Percentiles rank a stretch among this genome's conserved stretches.
Evolutionary conservation across 2,113 vertebrate species (phyloP).

Genomic region (Oncorhynchus kisutch): DNA sequence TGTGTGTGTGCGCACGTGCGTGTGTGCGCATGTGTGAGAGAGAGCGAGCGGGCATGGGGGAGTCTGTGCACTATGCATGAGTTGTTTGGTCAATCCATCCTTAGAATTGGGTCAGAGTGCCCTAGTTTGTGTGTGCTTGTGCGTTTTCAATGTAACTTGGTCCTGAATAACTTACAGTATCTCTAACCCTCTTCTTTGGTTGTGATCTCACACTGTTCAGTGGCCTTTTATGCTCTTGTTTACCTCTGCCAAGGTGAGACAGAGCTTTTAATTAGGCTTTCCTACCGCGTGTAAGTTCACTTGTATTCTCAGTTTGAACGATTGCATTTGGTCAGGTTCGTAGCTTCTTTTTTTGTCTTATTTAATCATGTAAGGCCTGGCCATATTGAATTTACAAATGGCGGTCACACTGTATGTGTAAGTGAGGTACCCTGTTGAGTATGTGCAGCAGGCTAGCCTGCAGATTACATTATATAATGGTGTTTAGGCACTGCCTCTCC

Average conservation of each 20-base stretch:
- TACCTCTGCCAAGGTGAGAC: slow-evolving; percentile 58
- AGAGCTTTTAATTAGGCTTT: slow-evolving; percentile 57
- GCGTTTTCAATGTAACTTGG: slow-evolving; percentile 53
- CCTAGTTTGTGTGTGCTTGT: slow-evolving; percentile 63
- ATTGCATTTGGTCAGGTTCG: slow-evolving; percentile 57
- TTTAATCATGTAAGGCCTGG: slow-evolving; percentile 68
- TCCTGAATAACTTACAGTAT: slow-evolving; percentile 56
- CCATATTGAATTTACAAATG: slow-evolving; percentile 75
- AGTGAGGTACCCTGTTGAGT: slow-evolving; percentile 61
- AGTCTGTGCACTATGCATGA: slow-evolving; percentile 46
- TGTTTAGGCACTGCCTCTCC: slow-evolving; percentile 70
- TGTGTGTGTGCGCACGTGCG: slow-evolving; percentile 18
- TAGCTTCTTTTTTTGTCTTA: slow-evolving; percentile 68
- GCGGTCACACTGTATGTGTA: slow-evolving; percentile 65
- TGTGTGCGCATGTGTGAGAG: slow-evolving; percentile 32
- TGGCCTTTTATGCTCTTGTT: slow-evolving; percentile 55
- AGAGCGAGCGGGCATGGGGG: slow-evolving; percentile 48
- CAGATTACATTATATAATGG: slow-evolving; percentile 75
- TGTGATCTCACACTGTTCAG: slow-evolving; percentile 41
- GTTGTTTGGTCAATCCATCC: slow-evolving; percentile 65
- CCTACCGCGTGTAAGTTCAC: slow-evolving; percentile 37
- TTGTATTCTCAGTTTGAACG: slow-evolving; percentile 39
- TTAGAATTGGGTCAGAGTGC: slow-evolving; percentile 65
- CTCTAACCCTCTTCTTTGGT: slow-evolving; percentile 40
- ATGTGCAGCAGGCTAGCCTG: slow-evolving; percentile 50